Evolutionary conservation across 2,888 invertebrate genomes (phyloP), one percentile per base, ranked within the genome.

Genomic region (Acrocyrtus sp.): DNA sequence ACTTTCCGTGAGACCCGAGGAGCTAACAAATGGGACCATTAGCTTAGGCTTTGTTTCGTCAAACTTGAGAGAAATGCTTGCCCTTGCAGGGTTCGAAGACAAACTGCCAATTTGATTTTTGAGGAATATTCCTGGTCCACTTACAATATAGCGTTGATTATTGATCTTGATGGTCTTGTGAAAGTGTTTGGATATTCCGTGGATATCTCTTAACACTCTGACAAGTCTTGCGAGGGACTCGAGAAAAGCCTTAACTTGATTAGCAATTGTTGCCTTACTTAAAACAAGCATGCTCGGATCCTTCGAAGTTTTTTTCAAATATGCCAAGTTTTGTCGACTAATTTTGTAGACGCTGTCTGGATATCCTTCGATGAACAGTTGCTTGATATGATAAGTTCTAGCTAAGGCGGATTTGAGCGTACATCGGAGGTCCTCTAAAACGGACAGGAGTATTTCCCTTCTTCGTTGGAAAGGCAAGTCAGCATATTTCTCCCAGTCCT

Each of bases 401-500:
- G n/a, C 47, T 10, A 34, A 39, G 5, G 66, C 53, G 3, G 34
- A 39, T 17, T 51, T 45, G 2, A 78, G 47, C 2, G 67, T 72
- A n/a, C 67, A 54, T n/a, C 56, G 62, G 5, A 78, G 53, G 39
- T 78, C 76, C 19, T 75, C 75, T 10, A 63, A 62, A 12, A 74
- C 29, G 6, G 63, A 67, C 5, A 78, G 57, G 45, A 78, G 76
- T 2, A 78, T 50, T 19, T 66, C 72, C 26, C 75, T 27, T 29
- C 72, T 45, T 17, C 61, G 61, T 3, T 58, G 24, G 45, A 69
- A 76, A 19, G 48, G 43, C 34, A 78, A 24, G n/a, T 76, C 68
- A 15, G 62, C 45, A 41, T 66, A 78, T 2, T 27, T 62, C 27
- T 47, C 63, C 78, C 78, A 78, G 0, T 34, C 39, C 0, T 65